Evolutionary conservation across 2,797 vertebrate species (phyloP).

Genomic region (Peromyscus aztecus): DNA sequence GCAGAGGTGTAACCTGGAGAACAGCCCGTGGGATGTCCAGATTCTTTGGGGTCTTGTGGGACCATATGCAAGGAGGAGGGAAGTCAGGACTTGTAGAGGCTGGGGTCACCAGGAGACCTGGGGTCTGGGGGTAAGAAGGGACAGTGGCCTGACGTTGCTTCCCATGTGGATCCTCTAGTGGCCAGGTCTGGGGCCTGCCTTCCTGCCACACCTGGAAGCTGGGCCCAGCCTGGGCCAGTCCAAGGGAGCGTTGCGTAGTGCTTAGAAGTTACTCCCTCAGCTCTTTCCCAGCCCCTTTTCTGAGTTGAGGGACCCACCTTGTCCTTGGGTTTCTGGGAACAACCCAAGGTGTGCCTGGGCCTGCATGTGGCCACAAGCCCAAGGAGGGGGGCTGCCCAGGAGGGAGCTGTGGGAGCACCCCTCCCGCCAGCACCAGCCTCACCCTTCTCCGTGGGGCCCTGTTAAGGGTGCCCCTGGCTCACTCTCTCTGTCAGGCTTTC

Average conservation of each 20-base stretch:
- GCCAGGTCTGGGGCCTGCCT: background rate
- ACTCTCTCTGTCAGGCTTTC: background rate
- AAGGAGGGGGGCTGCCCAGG: background rate
- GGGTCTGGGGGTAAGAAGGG: background rate
- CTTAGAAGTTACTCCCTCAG: background rate
- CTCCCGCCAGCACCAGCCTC: background rate
- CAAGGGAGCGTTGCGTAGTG: rapidly evolving
- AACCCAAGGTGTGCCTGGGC: background rate
- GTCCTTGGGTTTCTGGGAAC: slow-evolving; percentile 17
- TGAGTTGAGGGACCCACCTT: background rate
- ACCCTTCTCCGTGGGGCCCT: slow-evolving; percentile 14
- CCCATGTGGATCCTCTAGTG: background rate
- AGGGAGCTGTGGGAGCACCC: background rate
- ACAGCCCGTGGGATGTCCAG: no score
- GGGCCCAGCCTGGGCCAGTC: background rate
- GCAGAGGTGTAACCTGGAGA: background rate
- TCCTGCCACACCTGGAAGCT: background rate
- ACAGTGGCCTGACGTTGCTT: background rate
- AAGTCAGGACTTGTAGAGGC: background rate
- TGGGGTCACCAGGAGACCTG: background rate
- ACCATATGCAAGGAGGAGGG: rapidly evolving
- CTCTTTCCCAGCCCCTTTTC: background rate
- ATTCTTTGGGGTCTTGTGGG: background rate
- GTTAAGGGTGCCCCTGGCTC: background rate
- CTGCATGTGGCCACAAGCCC: slow-evolving; percentile 48